A percentile compares a stretch with the other conserved stretches of the same genome.
phyloP scores from a whole-genome alignment of 2,797 vertebrate genomes.

The Rhincodon typus region DNA sequence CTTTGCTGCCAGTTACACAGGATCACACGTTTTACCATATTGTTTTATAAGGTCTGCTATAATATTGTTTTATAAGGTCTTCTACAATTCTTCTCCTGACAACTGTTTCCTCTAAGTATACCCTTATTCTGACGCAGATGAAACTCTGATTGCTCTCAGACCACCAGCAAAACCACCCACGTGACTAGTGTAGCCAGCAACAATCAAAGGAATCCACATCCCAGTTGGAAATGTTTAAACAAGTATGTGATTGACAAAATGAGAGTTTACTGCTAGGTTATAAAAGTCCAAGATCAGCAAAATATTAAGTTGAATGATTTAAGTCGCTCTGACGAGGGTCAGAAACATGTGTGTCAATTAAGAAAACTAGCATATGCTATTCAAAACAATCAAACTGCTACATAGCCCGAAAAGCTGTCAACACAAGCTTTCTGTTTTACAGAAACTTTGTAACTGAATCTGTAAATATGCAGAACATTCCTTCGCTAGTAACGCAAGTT shows the following conservation, averaged over 20 bases:
- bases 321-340: background rate
- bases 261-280: background rate
- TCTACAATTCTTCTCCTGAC: background rate
- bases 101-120: background rate
- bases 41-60: background rate
- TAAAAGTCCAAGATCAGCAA: background rate
- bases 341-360: background rate
- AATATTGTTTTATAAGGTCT: background rate
- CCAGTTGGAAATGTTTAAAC: conserved; percentile 23
- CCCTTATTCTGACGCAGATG: background rate
- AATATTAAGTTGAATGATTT: background rate
- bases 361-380: background rate
- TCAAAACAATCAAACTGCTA: background rate
- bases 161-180: background rate
- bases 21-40: background rate
- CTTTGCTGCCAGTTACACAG: background rate
- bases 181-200: too few species aligned
- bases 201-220: background rate
- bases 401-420: background rate
- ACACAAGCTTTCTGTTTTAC: background rate
- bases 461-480: background rate
- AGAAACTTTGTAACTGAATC: background rate
- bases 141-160: background rate
- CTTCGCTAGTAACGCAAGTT: background rate
- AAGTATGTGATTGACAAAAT: background rate